A percentile compares a stretch with the other conserved stretches of the same genome.
These are phyloP conservation scores for Odocoileus hemionus DNA, from an alignment of 2,113 vertebrate genomes.

Conservation along the genomic window DNA sequence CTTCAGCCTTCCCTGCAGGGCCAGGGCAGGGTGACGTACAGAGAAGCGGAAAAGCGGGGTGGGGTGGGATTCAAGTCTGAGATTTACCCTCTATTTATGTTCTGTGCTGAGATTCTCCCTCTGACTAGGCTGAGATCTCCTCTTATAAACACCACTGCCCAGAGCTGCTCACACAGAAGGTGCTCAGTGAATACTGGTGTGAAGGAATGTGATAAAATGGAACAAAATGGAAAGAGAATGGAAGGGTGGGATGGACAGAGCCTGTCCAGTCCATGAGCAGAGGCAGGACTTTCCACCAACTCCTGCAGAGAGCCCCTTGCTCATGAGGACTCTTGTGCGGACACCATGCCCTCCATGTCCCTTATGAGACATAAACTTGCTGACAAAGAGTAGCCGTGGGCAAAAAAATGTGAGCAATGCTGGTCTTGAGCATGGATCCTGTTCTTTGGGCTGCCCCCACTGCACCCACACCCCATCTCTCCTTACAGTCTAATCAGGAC, in stretches of 20 bases:
- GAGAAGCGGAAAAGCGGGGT: accelerated
- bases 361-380: background rate
- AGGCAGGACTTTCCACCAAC: accelerated
- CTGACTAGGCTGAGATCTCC: background rate
- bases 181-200: accelerated
- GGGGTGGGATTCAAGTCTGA: background rate
- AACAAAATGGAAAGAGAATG: background rate
- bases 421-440: background rate
- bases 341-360: background rate
- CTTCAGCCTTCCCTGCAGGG: background rate
- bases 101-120: background rate
- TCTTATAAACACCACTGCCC: background rate
- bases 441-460: background rate
- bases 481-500: background rate
- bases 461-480: background rate
- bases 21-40: background rate
- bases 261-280: background rate
- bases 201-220: background rate
- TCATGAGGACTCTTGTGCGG: background rate
- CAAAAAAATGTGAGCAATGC: background rate
- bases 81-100: background rate
- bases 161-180: background rate
- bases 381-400: background rate
- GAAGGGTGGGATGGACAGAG: background rate
- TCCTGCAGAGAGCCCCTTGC: background rate